Evolutionary conservation across 2,888 invertebrate species (phyloP).

Genomic region (Dasypolia templi): DNA sequence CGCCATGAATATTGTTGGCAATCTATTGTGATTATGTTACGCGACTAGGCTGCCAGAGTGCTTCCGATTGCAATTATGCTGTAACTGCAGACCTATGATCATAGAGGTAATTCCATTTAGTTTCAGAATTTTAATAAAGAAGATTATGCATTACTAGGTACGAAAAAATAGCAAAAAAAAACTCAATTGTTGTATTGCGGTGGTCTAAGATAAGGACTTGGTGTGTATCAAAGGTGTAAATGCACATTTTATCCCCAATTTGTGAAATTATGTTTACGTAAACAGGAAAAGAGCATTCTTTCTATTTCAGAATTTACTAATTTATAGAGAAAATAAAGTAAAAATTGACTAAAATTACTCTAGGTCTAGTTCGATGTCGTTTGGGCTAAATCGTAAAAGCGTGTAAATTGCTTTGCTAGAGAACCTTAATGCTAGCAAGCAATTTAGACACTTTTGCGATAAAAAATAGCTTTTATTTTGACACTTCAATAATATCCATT

Average conservation of each 20-base stretch:
- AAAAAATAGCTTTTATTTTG: neutral
- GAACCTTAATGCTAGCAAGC: too few relatives aligned
- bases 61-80: slow-evolving; percentile 25
- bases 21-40: neutral
- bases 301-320: too few relatives aligned
- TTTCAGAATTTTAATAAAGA: slow-evolving; percentile 16
- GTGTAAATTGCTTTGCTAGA: too few relatives aligned
- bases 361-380: too few relatives aligned
- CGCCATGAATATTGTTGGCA: neutral
- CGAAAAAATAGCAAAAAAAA: neutral
- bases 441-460: neutral
- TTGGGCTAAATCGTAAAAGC: too few relatives aligned
- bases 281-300: neutral
- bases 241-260: neutral
- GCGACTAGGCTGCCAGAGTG: neutral
- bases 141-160: neutral
- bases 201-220: neutral
- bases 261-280: neutral
- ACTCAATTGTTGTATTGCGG: neutral
- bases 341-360: too few relatives aligned
- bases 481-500: neutral
- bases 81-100: neutral
- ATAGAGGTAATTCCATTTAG: neutral
- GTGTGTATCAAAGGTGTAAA: neutral
- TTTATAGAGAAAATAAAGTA: too few relatives aligned